Conservation (phyloP, 2,113 vertebrate genomes). For the Odontesthes bonariensis region DNA sequence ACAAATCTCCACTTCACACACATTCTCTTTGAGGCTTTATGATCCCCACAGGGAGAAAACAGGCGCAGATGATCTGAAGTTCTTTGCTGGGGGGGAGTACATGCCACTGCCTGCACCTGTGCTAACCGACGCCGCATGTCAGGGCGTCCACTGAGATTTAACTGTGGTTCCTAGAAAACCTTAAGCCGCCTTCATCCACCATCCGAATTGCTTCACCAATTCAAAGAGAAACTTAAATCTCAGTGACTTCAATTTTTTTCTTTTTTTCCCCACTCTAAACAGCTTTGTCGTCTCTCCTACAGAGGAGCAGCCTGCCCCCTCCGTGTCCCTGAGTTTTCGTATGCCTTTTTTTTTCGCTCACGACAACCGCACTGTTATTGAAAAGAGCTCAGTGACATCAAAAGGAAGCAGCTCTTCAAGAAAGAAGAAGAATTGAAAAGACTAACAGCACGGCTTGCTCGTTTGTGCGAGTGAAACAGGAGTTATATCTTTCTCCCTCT, state of each 20-base stretch:
- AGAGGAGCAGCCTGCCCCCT: neutral
- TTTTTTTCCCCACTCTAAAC: conserved; percentile 10
- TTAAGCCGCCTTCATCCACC: conserved; percentile 15
- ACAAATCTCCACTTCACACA: conserved; percentile 54
- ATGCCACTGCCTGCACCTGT: conserved; percentile 74
- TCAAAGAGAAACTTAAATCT: neutral
- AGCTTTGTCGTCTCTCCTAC: neutral
- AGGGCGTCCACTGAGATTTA: conserved; percentile 26
- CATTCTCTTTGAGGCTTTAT: conserved; percentile 45
- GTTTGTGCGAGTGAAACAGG: conserved; percentile 37
- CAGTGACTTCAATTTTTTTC: neutral
- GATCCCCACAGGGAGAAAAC: conserved; percentile 43
- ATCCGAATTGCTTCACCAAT: neutral
- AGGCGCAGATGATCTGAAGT: conserved; percentile 52
- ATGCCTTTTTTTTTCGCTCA: neutral
- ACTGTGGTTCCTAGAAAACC: conserved; percentile 14
- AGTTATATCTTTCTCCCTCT: conserved; percentile 49
- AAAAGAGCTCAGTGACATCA: neutral
- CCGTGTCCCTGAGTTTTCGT: neutral
- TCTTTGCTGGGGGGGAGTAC: conserved; percentile 50
- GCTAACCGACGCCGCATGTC: conserved; percentile 35
- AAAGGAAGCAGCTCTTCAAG: conserved; percentile 2
- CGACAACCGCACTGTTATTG: neutral
- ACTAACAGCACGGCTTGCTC: conserved; percentile 5
- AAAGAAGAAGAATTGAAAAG: conserved; percentile 22